Base-by-base conservation (phyloP, 1,140 invertebrate species). In the Pseudomyrmex gracilis region DNA sequence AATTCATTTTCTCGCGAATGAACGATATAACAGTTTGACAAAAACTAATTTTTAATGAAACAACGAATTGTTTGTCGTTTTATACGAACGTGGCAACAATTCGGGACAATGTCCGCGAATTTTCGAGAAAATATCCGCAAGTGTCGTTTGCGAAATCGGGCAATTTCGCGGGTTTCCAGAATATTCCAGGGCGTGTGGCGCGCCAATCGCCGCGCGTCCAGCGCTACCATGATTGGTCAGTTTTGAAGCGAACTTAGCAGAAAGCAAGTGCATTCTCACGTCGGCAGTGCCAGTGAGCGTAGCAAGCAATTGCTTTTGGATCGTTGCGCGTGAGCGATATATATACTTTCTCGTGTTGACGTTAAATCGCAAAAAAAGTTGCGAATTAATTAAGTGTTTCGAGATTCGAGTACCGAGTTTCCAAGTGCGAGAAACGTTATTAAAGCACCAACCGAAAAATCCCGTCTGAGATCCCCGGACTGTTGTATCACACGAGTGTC, bases 151-250 rank as follows among this genome's bases (percentile, higher is more conserved):
- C 22, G 49, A 61, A 55, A 68, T 8, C 53, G 22, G 10, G 73
- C 80, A 85, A 89, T 85, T 68, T 76, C 87, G 83, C 24, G 58
- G 24, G 60, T 87, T 94, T 94, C 93, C 89, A 93, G 93, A 94
- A 94, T 91, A 89, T 94, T 93, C 93, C 90, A 93, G 89, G 89
- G 13, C 64, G 43, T 15, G 17, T 49, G 61, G 51, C 64, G 68
- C 76, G 45, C 66, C 87, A 90, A 87, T 91, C 55, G 47, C 24
- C 58, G 34, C 9, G 3, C 5, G n/a, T 9, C 17, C 55, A 13
- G 57, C 55, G 84, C 66, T 73, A 73, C 67, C 82, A 85, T 87
- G 91, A 92, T 92, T 92, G 91, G 92, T 82, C 88, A 90, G 85
- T 90, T 90, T 87, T 71, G 82, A 82, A 77, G 82, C 73, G 87